Conservation (phyloP, 2,888 invertebrate species). For the Osedax frankpressi region DNA sequence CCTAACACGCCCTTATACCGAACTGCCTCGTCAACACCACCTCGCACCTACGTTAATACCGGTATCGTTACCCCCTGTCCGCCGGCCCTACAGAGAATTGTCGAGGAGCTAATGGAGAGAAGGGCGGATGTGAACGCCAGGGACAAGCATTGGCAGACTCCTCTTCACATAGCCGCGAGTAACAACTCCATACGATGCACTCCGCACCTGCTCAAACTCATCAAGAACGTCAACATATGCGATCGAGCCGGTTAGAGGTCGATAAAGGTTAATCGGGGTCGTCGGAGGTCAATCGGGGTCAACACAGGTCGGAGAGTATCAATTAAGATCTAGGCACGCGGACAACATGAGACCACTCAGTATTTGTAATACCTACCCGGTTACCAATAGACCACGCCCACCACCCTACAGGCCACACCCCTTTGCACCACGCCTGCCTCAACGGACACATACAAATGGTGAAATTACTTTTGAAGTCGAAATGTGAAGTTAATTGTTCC, state of each 20-base stretch:
- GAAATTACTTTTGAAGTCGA: constrained; percentile 50
- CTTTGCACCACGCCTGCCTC: constrained; percentile 56
- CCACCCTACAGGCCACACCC: constrained; percentile 53
- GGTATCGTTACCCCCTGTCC: too few relatives aligned
- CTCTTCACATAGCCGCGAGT: constrained; percentile 52
- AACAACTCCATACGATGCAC: constrained; percentile 55
- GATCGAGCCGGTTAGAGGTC: constrained; percentile 50
- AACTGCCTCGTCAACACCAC: too few relatives aligned
- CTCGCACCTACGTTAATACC: too few relatives aligned
- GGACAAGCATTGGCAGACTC: constrained; percentile 57
- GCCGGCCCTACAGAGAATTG: constrained; percentile 34
- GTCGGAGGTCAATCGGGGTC: constrained; percentile 53
- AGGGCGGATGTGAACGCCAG: constrained; percentile 54
- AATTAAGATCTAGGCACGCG: constrained; percentile 53
- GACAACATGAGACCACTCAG: constrained; percentile 54
- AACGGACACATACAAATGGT: constrained; percentile 54
- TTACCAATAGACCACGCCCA: constrained; percentile 50
- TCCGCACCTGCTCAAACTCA: constrained; percentile 48
- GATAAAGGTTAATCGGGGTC: constrained; percentile 51
- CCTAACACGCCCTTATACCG: too few relatives aligned
- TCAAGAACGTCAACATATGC: constrained; percentile 50
- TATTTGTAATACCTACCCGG: constrained; percentile 49
- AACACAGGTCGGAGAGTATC: constrained; percentile 57
- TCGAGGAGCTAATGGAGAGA: constrained; percentile 51
- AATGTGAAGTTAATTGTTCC: constrained; percentile 50